Percentiles rank a stretch among this genome's conserved stretches.
Conservation (phyloP, 2,888 invertebrate genomes). For the Eilema sororculum region DNA sequence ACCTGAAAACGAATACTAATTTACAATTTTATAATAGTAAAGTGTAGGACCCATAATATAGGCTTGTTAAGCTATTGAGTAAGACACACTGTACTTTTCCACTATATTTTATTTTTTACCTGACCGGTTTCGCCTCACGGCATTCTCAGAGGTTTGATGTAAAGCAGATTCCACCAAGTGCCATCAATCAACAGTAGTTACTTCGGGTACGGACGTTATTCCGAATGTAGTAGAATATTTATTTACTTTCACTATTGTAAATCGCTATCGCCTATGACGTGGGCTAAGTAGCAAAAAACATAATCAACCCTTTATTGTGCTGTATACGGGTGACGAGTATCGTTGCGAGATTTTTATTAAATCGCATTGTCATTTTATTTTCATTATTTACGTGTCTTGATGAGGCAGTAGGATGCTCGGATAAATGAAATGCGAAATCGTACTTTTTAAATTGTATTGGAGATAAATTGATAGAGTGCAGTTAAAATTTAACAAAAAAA, state of each 20-base stretch:
- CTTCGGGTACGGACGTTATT: too few species aligned
- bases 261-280: slow-evolving; percentile 33
- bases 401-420: slow-evolving; percentile 34
- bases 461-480: not conserved
- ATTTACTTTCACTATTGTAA: not conserved
- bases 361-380: slow-evolving; percentile 64
- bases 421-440: slow-evolving; percentile 11
- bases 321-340: slow-evolving; percentile 54
- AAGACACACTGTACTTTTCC: too few species aligned
- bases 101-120: too few species aligned
- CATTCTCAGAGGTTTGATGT: too few species aligned
- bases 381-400: slow-evolving; percentile 41
- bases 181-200: too few species aligned
- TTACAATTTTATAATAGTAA: too few species aligned
- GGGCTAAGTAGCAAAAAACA: slow-evolving; percentile 39
- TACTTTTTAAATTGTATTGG: not conserved
- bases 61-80: too few species aligned
- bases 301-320: slow-evolving; percentile 64
- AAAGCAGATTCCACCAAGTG: too few species aligned
- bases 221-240: too few species aligned
- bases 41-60: too few species aligned
- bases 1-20: too few species aligned
- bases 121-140: too few species aligned
- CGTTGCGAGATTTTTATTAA: slow-evolving; percentile 60
- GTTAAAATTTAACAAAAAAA: not conserved